Base-by-base conservation (phyloP, 23 tunicate genomes). In the Halocynthia roretzi region DNA sequence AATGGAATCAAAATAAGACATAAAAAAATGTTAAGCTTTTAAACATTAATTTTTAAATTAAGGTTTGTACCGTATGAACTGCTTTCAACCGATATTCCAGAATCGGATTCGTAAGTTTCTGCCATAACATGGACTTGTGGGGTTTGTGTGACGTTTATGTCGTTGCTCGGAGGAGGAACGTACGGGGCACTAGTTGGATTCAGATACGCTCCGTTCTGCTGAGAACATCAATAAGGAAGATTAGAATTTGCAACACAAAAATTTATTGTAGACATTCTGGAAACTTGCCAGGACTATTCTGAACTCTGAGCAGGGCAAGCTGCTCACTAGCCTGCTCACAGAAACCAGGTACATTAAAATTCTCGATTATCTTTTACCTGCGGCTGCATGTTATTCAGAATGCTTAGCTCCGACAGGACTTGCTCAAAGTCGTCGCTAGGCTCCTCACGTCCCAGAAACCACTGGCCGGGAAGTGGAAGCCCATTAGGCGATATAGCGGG, bases 111-210 rank as follows among this genome's bases (percentile, higher is more conserved):
- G 7, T 74, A 79, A 8, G 57, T 50, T 18, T 89, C 96, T 6
- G 90, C 62, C n/a, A 62, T 68, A 6, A 49, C 68, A 21, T 66
- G 44, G 22, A 54, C 57, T 7, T 51, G 58, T 49, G 74, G 10
- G 7, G 73, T 68, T 51, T 52, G 72, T 0, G 1, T 10, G 7
- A 15, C 71, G n/a, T 19, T 68, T 1, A 55, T 21, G 51, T 55
- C 15, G 10, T 62, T 52, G 48, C 83, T 52, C 15, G 96, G 96
- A 4, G 95, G 87, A 11, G 96, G 88, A 54, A 62, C 75, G 81
- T 73, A 89, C 0, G 83, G 80, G 8, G 82, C 62, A 50, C 40
- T 76, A 21, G 81, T 18, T 50, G 84, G 87, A 75, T 89, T 84
- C 67, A 84, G 55, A 61, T 53, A 89, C 53, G 95, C 49, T 15